Conservation (phyloP, 2,797 vertebrate species). For the Glossophaga mutica region DNA sequence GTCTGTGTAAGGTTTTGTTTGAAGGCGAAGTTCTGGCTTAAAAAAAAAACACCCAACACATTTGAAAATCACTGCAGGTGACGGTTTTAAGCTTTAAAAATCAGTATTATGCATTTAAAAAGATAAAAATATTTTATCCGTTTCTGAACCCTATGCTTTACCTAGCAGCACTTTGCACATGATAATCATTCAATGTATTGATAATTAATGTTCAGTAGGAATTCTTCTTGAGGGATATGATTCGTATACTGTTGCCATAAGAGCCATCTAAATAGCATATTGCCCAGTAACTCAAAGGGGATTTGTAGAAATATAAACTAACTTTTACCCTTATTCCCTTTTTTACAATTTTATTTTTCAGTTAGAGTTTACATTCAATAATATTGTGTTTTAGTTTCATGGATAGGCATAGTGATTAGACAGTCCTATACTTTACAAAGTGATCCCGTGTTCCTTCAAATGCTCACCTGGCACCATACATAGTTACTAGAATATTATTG, state of each 20-base stretch:
- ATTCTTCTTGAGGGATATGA: background rate
- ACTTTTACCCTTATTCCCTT: background rate
- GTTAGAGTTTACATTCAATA: background rate
- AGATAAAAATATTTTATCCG: background rate
- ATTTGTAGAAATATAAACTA: slow-evolving; percentile 17
- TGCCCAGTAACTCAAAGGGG: slow-evolving; percentile 4
- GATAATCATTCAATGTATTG: background rate
- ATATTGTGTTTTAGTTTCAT: background rate
- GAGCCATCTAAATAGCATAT: background rate
- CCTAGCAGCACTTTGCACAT: background rate
- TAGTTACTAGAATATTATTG: background rate
- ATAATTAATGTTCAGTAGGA: background rate
- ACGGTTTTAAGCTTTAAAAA: background rate
- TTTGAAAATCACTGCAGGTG: background rate
- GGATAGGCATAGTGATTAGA: background rate
- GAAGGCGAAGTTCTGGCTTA: background rate
- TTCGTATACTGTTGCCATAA: background rate
- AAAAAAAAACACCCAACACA: background rate
- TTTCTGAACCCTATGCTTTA: background rate
- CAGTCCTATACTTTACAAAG: background rate
- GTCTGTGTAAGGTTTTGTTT: background rate
- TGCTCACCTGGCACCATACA: background rate
- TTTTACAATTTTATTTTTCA: background rate
- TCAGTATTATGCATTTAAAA: background rate
- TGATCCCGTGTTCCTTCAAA: background rate